phyloP scores from a whole-genome alignment of 2,888 invertebrate species.

The Hypselothyrea guttata region DNA sequence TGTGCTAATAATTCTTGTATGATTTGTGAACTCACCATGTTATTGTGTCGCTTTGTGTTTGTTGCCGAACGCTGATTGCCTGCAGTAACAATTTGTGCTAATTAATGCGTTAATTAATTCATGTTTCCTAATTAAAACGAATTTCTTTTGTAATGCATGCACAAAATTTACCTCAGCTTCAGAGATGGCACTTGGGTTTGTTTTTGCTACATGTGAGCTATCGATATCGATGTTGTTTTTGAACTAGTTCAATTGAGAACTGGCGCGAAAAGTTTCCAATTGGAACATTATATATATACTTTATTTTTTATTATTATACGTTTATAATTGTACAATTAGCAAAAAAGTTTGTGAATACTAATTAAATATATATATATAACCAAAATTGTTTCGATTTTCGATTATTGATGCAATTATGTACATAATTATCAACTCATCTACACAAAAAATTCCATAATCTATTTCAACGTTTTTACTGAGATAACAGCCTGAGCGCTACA shows the following conservation, averaged over 20 bases:
- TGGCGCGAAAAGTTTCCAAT: neutral
- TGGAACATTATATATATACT: neutral
- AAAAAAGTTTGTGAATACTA: no score
- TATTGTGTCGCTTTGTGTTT: conserved; percentile 20
- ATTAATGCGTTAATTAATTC: conserved; percentile 64
- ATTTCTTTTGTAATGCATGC: conserved; percentile 9
- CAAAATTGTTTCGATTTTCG: no score
- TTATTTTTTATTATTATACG: no score
- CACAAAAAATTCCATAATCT: no score
- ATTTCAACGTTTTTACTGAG: no score
- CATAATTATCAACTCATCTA: no score
- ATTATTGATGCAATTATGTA: no score
- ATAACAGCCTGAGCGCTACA: no score
- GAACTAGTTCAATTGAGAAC: neutral
- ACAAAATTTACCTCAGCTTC: conserved; percentile 1
- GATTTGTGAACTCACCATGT: conserved; percentile 53
- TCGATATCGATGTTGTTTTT: neutral
- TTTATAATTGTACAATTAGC: no score
- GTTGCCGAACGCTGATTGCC: neutral
- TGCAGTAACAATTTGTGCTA: conserved; percentile 25
- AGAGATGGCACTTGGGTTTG: neutral
- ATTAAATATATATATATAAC: no score
- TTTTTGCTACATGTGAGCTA: neutral
- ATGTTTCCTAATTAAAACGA: conserved; percentile 65
- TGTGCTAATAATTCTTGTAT: neutral